Evolutionary conservation across 1,140 invertebrate species (phyloP), one percentile per base, ranked within the genome.

Genomic region (Galleria mellonella): DNA sequence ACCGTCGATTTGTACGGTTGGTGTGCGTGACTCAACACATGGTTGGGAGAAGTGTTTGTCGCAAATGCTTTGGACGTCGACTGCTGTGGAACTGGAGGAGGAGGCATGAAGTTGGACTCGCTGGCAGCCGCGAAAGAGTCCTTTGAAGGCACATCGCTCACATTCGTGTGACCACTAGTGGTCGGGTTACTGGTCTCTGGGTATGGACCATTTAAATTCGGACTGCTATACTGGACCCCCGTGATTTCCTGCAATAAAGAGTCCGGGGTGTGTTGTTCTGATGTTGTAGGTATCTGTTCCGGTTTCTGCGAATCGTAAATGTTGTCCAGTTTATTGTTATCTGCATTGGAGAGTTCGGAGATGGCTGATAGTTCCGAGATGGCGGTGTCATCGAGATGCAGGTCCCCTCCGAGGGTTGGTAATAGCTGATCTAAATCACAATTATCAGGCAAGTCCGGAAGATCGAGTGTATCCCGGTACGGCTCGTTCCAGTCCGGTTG

Each of bases 371-470:
- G 29, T 11, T 29, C 31, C 9, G 37, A 58, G 17, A 23, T 23
- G 9, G 70, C 69, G 23, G 71, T 62, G 46, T 88, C 78, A 49
- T 89, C 79, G 23, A 89, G 73, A 40, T 84, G 81, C 15, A 87
- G 71, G 71, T 90, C 89, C 9, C 75, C 78, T 46, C 78, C 87
- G 9, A 91, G 70, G 29, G 87, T 88, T 9, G 90, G 90, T 53
- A 91, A 68, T 63, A 92, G 69, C 52, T 89, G 88, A 48, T 92
- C 91, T 35, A 92, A 82, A 57, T 91, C 91, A 52, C 81, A 83
- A 32, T 64, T 70, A 46, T 85, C 81, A 4, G 78, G 62, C 8
- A 86, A 61, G 40, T 83, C 79, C 4, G 78, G 78, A 4, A 83
- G 63, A 10, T 70, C 54, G 4, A 82, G 45, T 17, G 76, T 65